Conservation (phyloP, 2,113 vertebrate genomes). For the Paedocypris sp. region DNA sequence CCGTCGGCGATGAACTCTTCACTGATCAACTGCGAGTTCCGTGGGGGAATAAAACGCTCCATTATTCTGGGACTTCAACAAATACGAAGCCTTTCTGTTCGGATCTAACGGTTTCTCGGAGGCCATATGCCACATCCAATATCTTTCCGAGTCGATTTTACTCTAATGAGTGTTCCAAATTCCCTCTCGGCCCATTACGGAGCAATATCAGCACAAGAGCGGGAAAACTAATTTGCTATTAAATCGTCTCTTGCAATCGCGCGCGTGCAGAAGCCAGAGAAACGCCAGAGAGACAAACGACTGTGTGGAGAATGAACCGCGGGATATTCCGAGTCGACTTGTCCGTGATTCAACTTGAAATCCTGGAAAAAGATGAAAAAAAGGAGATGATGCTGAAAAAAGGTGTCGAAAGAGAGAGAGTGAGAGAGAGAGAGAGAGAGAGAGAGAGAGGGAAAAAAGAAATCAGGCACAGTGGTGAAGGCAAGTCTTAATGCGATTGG, state of each 20-base stretch:
- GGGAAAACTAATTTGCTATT: constrained; percentile 34
- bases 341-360: constrained; percentile 46
- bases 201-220: constrained; percentile 33
- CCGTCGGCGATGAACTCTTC: too few relatives aligned
- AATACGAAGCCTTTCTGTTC: too few relatives aligned
- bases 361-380: constrained; percentile 40
- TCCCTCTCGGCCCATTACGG: constrained; percentile 30
- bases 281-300: constrained; percentile 34
- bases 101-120: constrained; percentile 19
- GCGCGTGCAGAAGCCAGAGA: constrained; percentile 25
- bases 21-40: too few relatives aligned
- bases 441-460: constrained; percentile 27
- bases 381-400: constrained; percentile 40
- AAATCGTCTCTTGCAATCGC: constrained; percentile 23
- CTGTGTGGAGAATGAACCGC: constrained; percentile 42
- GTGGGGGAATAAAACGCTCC: too few relatives aligned
- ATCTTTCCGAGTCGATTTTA: constrained; percentile 24
- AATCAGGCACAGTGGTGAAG: constrained; percentile 53
- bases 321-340: constrained; percentile 44
- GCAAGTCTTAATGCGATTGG: constrained; percentile 65
- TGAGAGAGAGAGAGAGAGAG: neutral
- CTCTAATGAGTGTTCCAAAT: constrained; percentile 23
- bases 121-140: neutral
- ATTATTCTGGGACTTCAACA: too few relatives aligned
- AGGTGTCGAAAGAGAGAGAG: neutral